Conservation (phyloP, 2,888 invertebrate species). For the Theristus sp. region DNA sequence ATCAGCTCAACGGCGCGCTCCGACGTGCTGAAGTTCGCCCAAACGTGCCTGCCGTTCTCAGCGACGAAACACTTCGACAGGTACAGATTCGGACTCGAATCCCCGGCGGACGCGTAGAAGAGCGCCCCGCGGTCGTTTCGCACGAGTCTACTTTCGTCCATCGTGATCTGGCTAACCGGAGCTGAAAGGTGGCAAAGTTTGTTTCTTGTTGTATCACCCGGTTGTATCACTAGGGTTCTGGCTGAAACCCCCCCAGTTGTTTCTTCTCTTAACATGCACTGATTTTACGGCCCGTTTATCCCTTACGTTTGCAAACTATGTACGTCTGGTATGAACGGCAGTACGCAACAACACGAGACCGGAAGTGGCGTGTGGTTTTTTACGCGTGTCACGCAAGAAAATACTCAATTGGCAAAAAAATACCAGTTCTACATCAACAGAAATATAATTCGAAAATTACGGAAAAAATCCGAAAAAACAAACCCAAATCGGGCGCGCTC, state of each 20-base stretch:
- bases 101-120: constrained; percentile 71
- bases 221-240: too few species aligned
- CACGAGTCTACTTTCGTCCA: constrained; percentile 58
- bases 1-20: constrained; percentile 63
- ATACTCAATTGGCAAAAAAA: too few species aligned
- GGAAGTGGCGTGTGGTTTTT: neutral
- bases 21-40: constrained; percentile 82
- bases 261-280: too few species aligned
- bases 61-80: constrained; percentile 51
- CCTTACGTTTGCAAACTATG: too few species aligned
- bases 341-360: too few species aligned
- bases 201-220: constrained; percentile 16
- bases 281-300: too few species aligned
- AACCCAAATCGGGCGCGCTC: constrained; percentile 4
- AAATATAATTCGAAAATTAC: too few species aligned
- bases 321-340: too few species aligned
- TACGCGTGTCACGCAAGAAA: too few species aligned
- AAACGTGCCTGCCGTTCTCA: constrained; percentile 66
- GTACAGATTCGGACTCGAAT: constrained; percentile 64
- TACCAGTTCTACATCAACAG: neutral
- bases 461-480: neutral
- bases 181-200: constrained; percentile 43
- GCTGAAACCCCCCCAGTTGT: too few species aligned
- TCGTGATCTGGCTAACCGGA: constrained; percentile 72
- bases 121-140: constrained; percentile 71